phyloP scores from a whole-genome alignment of 2,888 invertebrate species.

The Pantelozetes paolii region DNA sequence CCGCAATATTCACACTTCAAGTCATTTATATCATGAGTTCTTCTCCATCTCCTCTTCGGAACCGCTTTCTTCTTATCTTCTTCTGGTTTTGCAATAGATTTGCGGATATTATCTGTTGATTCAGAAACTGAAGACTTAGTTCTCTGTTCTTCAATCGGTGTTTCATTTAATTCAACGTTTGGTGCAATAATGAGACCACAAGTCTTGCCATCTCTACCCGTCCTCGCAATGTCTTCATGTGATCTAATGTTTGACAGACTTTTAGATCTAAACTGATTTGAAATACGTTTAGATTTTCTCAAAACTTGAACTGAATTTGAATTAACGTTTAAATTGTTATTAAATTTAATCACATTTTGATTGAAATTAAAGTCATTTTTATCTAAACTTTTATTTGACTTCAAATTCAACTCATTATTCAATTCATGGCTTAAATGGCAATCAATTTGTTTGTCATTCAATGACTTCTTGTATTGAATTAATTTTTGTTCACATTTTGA shows the following conservation, averaged over 20 bases:
- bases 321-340: not conserved
- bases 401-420: not conserved
- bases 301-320: not conserved
- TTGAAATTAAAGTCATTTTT: not conserved
- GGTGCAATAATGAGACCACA: too few species aligned
- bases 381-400: not conserved
- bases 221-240: not conserved
- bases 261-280: not conserved
- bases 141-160: not conserved
- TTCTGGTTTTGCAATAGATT: not conserved
- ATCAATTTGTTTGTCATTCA: not conserved
- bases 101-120: not conserved
- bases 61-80: not conserved
- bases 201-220: too few species aligned
- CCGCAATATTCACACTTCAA: slow-evolving; percentile 5
- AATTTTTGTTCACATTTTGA: not conserved
- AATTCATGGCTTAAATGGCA: not conserved
- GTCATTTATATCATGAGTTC: not conserved
- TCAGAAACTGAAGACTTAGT: not conserved
- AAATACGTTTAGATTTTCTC: slow-evolving; percentile 12
- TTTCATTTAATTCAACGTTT: not conserved
- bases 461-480: not conserved
- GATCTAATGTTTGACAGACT: not conserved
- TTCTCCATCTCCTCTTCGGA: not conserved
- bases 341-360: not conserved